Evolutionary conservation across 2,797 vertebrate genomes (phyloP).

Genomic region (Gymnoscopelus braueri): DNA sequence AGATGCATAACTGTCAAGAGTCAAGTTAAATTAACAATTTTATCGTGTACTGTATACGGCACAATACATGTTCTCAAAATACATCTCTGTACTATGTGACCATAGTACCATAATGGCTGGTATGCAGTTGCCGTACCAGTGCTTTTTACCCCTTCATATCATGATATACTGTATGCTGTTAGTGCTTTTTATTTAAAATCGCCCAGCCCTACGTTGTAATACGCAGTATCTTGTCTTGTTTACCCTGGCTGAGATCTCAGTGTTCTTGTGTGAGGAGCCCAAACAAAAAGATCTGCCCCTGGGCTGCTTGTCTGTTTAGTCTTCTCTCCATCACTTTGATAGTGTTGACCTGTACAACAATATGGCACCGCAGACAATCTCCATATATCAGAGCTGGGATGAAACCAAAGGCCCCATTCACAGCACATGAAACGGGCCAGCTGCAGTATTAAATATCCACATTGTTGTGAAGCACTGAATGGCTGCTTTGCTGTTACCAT

Average conservation of each 20-base stretch:
- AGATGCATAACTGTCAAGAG: too few species aligned
- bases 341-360: conserved; percentile 36
- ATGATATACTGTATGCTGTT: too few species aligned
- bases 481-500: conserved; percentile 61
- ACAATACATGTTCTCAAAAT: background rate
- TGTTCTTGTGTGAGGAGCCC: conserved; percentile 8
- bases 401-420: conserved; percentile 69
- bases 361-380: conserved; percentile 49
- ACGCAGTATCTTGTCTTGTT: too few species aligned
- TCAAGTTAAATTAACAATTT: background rate
- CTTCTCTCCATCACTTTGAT: conserved; percentile 24
- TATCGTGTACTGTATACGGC: conserved; percentile 7
- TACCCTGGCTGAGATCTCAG: background rate
- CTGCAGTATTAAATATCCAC: conserved; percentile 78
- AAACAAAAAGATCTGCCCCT: conserved; percentile 30
- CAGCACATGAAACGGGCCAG: conserved; percentile 65
- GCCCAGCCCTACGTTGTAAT: too few species aligned
- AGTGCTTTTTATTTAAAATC: too few species aligned
- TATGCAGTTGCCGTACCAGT: too few species aligned
- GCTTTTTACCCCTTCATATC: too few species aligned
- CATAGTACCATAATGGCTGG: too few species aligned
- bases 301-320: conserved; percentile 17
- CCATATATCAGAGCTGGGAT: conserved; percentile 56
- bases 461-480: conserved; percentile 69
- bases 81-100: too few species aligned